These are phyloP conservation scores for Noctilio leporinus DNA, from an alignment of 2,113 vertebrate species.

Conservation along the genomic window DNA sequence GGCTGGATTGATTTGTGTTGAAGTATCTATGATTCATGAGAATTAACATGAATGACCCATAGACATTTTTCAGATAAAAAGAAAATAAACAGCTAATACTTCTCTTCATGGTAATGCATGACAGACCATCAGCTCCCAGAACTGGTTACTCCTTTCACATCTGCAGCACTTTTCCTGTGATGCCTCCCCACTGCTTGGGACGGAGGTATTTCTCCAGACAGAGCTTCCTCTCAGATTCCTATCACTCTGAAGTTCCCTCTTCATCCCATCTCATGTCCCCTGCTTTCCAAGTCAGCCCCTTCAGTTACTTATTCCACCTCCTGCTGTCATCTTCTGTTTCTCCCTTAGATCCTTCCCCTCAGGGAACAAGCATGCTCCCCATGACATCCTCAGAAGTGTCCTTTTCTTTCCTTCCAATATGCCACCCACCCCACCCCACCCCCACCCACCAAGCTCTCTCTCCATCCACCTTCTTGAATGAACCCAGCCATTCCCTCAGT, in stretches of 20 bases:
- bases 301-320: not conserved
- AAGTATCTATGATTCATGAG: not conserved
- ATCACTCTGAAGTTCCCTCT: not conserved
- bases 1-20: not conserved
- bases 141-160: not conserved
- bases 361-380: not conserved
- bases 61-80: not conserved
- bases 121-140: not conserved
- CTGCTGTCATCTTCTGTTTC: not conserved
- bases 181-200: not conserved
- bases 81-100: not conserved
- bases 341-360: not conserved
- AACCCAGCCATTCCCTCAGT: not conserved
- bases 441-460: not conserved
- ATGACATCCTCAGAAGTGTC: not conserved
- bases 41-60: not conserved
- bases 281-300: not conserved
- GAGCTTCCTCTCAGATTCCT: not conserved
- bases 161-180: not conserved
- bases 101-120: not conserved
- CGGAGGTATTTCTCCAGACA: not conserved
- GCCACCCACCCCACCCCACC: not conserved
- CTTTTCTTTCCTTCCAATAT: not conserved
- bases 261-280: not conserved
- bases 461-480: not conserved